phyloP scores from a whole-genome alignment of 1,140 invertebrate genomes.

The Telenomus remus region DNA sequence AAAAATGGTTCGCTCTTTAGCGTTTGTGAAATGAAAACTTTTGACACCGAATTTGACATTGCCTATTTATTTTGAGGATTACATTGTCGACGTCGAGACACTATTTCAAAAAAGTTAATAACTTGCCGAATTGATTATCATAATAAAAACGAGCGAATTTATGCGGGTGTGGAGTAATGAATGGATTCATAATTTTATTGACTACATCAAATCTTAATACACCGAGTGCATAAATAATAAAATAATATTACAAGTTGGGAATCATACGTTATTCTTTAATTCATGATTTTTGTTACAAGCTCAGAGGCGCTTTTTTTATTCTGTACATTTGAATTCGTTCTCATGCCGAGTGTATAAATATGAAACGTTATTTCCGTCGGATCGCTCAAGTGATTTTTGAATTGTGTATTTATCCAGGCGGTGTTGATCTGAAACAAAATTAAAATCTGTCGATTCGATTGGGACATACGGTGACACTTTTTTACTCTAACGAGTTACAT shows the following conservation, averaged over 20 bases:
- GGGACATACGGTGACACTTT: too few species aligned
- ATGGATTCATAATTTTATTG: slow-evolving; percentile 31
- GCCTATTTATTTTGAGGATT: too few species aligned
- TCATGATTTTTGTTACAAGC: slow-evolving; percentile 16
- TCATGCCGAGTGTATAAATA: slow-evolving; percentile 6
- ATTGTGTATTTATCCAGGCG: slow-evolving; percentile 1
- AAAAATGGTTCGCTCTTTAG: too few species aligned
- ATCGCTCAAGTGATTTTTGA: background rate
- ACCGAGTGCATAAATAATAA: too few species aligned
- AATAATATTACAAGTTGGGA: too few species aligned
- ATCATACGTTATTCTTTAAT: background rate
- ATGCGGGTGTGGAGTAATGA: slow-evolving; percentile 1
- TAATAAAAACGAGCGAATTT: slow-evolving; percentile 31
- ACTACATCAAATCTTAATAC: slow-evolving; percentile 3
- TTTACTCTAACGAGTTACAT: too few species aligned
- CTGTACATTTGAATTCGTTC: slow-evolving; percentile 24
- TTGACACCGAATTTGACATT: background rate
- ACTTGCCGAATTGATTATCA: slow-evolving; percentile 19
- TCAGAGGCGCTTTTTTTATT: too few species aligned
- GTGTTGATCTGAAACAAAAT: too few species aligned
- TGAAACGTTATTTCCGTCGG: slow-evolving; percentile 36
- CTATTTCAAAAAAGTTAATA: slow-evolving; percentile 22
- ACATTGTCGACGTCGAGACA: background rate
- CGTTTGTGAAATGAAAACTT: slow-evolving; percentile 1
- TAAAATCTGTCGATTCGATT: too few species aligned